These are phyloP conservation scores for Hemistola chrysoprasaria DNA, from an alignment of 2,888 invertebrate species.

Conservation along the genomic window DNA sequence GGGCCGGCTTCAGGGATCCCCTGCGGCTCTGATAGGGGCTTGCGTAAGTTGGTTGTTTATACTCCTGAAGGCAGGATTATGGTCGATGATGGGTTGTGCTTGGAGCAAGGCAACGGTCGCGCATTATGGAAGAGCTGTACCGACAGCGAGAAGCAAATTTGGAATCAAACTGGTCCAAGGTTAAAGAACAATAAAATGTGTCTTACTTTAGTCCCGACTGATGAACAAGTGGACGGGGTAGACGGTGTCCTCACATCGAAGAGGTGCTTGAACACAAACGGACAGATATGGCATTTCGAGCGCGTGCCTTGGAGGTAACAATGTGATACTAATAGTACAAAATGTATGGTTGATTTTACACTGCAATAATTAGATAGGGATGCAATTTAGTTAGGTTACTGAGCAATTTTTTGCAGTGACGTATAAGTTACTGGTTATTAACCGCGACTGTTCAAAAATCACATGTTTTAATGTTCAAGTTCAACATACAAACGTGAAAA, in stretches of 20 bases:
- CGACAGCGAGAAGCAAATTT: constrained; percentile 85
- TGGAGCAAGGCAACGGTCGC: constrained; percentile 85
- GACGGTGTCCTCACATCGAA: constrained; percentile 79
- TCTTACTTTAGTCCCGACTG: constrained; percentile 49
- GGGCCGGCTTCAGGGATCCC: constrained; percentile 85
- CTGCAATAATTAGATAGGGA: constrained; percentile 1
- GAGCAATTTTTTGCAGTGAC: too few relatives aligned
- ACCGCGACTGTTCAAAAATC: too few relatives aligned
- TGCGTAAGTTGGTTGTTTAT: constrained; percentile 88
- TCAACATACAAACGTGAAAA: too few relatives aligned
- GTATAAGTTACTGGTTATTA: too few relatives aligned
- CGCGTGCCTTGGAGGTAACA: constrained; percentile 84
- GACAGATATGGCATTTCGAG: constrained; percentile 87
- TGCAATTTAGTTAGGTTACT: constrained; percentile 5
- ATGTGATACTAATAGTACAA: constrained; percentile 33
- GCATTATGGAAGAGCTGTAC: constrained; percentile 89
- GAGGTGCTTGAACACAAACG: constrained; percentile 78
- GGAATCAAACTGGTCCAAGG: constrained; percentile 81
- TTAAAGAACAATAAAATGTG: constrained; percentile 61
- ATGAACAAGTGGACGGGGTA: constrained; percentile 45
- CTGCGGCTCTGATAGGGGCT: constrained; percentile 83
- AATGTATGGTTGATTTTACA: constrained; percentile 13
- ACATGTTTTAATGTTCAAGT: too few relatives aligned
- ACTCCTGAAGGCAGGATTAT: constrained; percentile 87
- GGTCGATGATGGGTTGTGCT: constrained; percentile 94